Evolutionary conservation across 2,797 vertebrate genomes (phyloP).

Genomic region (Anguilla megastoma): DNA sequence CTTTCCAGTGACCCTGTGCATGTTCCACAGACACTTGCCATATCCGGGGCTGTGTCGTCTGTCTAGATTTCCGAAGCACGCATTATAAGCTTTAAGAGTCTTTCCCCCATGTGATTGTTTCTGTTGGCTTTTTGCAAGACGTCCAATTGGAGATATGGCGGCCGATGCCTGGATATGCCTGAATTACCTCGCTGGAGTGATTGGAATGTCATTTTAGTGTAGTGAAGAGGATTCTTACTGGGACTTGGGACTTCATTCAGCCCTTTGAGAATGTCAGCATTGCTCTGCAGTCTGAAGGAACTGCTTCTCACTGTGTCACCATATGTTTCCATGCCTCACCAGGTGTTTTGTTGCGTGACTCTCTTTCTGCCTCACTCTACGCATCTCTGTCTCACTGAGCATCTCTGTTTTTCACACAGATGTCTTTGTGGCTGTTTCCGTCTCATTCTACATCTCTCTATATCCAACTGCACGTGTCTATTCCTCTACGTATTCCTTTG

Average conservation of each 20-base stretch:
- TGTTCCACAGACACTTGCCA: conserved; percentile 45
- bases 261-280: not conserved
- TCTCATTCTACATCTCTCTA: not conserved
- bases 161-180: not conserved
- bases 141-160: not conserved
- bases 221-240: not conserved
- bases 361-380: not conserved
- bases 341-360: not conserved
- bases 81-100: conserved; percentile 18
- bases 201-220: not conserved
- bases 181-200: not conserved
- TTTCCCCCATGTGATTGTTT: not conserved
- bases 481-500: not conserved
- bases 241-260: not conserved
- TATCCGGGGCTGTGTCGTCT: conserved; percentile 29
- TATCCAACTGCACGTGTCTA: not conserved
- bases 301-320: not conserved
- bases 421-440: not conserved
- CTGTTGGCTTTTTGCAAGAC: not conserved
- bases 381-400: not conserved
- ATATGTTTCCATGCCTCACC: not conserved
- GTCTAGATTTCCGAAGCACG: not conserved
- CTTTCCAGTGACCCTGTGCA: conserved; percentile 25
- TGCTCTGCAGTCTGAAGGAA: not conserved
- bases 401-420: not conserved